These are phyloP conservation scores for Anoplopoma fimbria DNA, from an alignment of 2,113 vertebrate species.

Conservation along the genomic window DNA sequence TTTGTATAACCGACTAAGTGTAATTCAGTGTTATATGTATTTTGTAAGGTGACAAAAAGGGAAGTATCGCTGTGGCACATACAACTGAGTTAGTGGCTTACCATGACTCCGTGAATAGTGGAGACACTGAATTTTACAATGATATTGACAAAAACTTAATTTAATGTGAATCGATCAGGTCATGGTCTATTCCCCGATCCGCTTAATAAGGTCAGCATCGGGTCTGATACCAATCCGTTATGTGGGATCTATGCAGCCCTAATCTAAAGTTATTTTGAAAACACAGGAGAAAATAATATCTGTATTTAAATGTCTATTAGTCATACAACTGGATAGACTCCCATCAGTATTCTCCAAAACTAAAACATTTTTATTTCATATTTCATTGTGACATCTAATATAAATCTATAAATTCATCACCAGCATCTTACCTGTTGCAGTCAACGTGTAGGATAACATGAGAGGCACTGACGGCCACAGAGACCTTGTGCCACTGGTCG, in stretches of 20 bases:
- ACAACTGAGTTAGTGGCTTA: no score
- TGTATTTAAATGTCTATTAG: neutral
- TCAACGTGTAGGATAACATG: constrained; percentile 94
- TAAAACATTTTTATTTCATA: neutral
- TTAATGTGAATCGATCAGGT: neutral
- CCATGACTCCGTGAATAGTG: no score
- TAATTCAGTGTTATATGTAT: no score
- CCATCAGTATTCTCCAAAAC: neutral
- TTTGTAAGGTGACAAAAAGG: no score
- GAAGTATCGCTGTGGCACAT: no score
- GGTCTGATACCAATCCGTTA: neutral
- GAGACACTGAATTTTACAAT: neutral
- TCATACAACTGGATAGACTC: neutral
- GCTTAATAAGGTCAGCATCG: neutral
- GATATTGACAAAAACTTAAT: neutral
- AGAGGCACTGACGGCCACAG: constrained; percentile 94
- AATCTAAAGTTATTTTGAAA: neutral
- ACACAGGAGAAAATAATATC: neutral
- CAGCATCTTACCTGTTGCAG: constrained; percentile 93
- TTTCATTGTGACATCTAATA: neutral
- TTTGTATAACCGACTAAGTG: no score
- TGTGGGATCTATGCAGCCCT: neutral
- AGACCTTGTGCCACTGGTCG: constrained; percentile 96
- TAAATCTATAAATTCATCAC: neutral
- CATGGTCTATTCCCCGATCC: neutral